Evolutionary conservation across 2,113 vertebrate species (phyloP), one percentile per base, ranked within the genome.

Genomic region (Chrysochloris asiatica): DNA sequence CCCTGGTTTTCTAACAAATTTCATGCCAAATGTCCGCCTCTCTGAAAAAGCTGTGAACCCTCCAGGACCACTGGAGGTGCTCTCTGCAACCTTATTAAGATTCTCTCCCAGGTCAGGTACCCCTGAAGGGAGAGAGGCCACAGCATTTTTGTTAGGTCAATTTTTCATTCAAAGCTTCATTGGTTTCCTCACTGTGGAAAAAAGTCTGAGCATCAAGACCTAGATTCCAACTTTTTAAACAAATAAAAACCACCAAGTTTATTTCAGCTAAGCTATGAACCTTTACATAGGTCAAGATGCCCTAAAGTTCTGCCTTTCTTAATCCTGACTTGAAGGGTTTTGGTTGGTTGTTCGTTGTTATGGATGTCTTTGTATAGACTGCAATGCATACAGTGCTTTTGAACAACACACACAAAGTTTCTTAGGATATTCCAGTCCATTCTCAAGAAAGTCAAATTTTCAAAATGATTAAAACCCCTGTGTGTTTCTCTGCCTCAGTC

Each of bases 141-240:
- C 52, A 54, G 0, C 59, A 24, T 77, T 82, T 80, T 89, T 82
- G 41, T 71, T 21, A 30, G 47, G 63, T 77, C 12, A 26, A 45
- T 63, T 79, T 77, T 85, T 50, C 79, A 83, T 63, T 88, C 71
- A 72, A 81, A 78, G n/a, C 72, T 86, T 78, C 89, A 84, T 36
- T 61, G 48, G 47, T 88, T 90, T 92, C 48, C 59, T 94, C 56
- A 47, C 48, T 47, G 17, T 48, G 56, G 30, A 43, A 90, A 28
- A 38, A 65, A 72, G 47, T 54, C 80, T 88, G 36, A 75, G 61
- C 80, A 63, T 77, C 65, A 81, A 86, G 56, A 92, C 80, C 59
- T 33, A 65, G 12, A 90, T 81, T 54, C 83, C 88, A n/a, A 90
- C 3, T 71, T 13, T 24, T 65, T 19, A 45, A 94, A 45, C 79